These are phyloP conservation scores for Nothocercus nigrocapillus DNA, from an alignment of 2,113 vertebrate genomes.

Conservation along the genomic window DNA sequence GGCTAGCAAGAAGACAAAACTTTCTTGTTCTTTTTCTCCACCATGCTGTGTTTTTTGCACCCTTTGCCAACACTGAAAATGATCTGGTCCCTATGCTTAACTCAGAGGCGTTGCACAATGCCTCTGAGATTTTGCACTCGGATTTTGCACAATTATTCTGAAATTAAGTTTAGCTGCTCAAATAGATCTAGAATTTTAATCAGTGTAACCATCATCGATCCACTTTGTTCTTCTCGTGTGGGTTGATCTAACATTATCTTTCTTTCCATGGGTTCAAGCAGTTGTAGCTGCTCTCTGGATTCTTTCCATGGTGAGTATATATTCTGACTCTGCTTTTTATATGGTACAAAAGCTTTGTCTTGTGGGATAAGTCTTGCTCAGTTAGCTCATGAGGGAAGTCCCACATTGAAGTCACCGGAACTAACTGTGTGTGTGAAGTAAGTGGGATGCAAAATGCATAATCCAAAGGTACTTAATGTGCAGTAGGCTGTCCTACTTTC, in stretches of 20 bases:
- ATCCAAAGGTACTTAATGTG: conserved; percentile 28
- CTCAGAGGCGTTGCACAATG: background rate
- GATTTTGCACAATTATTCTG: background rate
- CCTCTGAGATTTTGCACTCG: too few species aligned
- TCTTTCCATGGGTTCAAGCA: background rate
- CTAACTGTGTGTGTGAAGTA: background rate
- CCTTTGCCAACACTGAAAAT: background rate
- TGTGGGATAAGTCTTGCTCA: background rate
- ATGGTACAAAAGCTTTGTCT: background rate
- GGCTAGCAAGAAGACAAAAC: background rate
- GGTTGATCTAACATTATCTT: background rate
- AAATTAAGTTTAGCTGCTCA: background rate
- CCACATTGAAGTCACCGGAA: background rate
- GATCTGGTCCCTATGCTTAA: background rate
- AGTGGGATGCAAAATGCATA: background rate
- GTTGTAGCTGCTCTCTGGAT: background rate
- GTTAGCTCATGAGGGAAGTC: background rate
- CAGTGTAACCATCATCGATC: background rate
- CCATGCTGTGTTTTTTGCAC: background rate
- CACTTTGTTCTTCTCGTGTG: background rate
- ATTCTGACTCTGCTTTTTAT: background rate
- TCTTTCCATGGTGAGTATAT: background rate
- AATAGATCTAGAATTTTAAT: background rate
- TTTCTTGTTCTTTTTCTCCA: background rate
- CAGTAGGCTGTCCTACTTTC: conserved; percentile 39